Conservation (phyloP, 2,797 vertebrate genomes). For the Erethizon dorsatum region DNA sequence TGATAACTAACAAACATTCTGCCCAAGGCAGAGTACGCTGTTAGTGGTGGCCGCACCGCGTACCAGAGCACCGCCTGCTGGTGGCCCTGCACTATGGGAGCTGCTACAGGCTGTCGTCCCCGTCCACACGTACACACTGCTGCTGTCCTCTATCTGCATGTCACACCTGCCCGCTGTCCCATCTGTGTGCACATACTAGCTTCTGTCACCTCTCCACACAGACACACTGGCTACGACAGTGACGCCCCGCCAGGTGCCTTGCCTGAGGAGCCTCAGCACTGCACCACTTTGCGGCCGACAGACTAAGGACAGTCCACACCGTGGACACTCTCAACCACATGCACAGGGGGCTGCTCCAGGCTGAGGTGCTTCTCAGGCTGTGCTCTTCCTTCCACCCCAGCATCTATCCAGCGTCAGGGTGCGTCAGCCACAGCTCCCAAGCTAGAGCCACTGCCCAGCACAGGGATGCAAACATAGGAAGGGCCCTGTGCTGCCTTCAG, state of each 20-base stretch:
- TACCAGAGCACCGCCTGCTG: neutral
- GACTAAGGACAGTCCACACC: neutral
- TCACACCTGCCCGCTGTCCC: neutral
- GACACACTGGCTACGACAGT: neutral
- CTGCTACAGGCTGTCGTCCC: neutral
- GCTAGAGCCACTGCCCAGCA: neutral
- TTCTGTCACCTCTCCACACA: neutral
- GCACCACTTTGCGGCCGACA: neutral
- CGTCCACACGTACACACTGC: fast-evolving
- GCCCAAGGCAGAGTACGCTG: neutral
- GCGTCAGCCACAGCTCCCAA: neutral
- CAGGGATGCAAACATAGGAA: neutral
- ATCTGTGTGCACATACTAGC: neutral
- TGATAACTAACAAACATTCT: conserved; percentile 60
- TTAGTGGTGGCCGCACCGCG: neutral
- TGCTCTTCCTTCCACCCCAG: fast-evolving
- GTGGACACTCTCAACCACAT: neutral
- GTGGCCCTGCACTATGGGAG: neutral
- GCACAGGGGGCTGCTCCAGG: neutral
- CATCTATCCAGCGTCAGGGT: fast-evolving
- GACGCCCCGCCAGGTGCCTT: neutral
- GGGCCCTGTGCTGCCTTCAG: too few species aligned
- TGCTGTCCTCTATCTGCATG: neutral
- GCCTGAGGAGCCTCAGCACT: too few species aligned
- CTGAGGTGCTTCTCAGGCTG: fast-evolving